Evolutionary conservation across 2,888 invertebrate species (phyloP).

Genomic region (Volucella inanis): DNA sequence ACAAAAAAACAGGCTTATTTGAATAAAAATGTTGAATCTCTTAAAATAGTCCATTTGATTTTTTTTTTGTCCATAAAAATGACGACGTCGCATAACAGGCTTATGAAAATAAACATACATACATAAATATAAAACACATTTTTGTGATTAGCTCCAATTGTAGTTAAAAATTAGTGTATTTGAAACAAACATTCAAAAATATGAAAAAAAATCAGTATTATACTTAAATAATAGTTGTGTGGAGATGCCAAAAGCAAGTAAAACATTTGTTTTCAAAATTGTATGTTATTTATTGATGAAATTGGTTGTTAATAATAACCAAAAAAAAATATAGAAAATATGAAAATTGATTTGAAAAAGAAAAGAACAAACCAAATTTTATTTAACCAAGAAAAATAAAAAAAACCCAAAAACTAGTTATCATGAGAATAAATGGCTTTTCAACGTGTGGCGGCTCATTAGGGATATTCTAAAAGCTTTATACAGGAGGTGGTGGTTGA

Average conservation of each 20-base stretch:
- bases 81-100: background rate
- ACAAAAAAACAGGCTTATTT: conserved; percentile 29
- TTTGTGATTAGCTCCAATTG: conserved; percentile 45
- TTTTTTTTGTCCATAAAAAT: background rate
- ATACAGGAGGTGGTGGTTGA: conserved; percentile 38
- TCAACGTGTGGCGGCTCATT: conserved; percentile 4
- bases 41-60: conserved; percentile 28
- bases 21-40: conserved; percentile 26
- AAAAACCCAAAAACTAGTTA: conserved; percentile 1
- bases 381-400: conserved; percentile 33
- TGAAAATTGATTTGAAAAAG: conserved; percentile 57
- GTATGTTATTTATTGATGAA: conserved; percentile 62
- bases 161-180: conserved; percentile 14
- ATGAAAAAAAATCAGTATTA: conserved; percentile 52
- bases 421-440: background rate
- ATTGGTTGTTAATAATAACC: conserved; percentile 59
- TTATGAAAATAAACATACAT: conserved; percentile 2
- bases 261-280: conserved; percentile 58
- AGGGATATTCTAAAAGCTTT: conserved; percentile 9
- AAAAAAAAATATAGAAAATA: conserved; percentile 55
- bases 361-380: conserved; percentile 59
- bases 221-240: conserved; percentile 36
- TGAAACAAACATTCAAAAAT: background rate
- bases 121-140: background rate
- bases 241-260: conserved; percentile 35